Base-by-base conservation (phyloP, 2,888 invertebrate species). In the Heliconius ismenius region DNA sequence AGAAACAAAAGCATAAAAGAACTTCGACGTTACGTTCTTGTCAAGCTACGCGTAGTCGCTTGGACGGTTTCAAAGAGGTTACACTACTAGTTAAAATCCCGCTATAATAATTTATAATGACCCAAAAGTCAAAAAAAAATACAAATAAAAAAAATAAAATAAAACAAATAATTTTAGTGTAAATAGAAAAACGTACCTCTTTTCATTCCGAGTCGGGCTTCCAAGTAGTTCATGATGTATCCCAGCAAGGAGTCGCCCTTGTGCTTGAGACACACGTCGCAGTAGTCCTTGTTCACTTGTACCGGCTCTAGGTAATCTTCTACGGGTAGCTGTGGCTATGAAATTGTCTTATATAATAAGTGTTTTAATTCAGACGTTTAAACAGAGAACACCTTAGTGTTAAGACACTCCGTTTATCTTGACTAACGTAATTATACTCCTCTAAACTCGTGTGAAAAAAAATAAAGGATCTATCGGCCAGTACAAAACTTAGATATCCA, bases 251-350 rank as follows among this genome's bases (percentile, higher is more conserved):
- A 91, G 21, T 93, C 92, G 1, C 93, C 94, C 32, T 88, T 89
- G 77, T 89, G 87, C 60, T 84, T 87, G 21, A 86, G 83, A 32
- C 83, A 85, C 11, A 94, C 87, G 80, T 93, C 93, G 67, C 92
- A 91, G 80, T 94, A 94, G 68, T 93, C 92, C 63, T 88, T 89
- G 76, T 82, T 87, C 10, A 91, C 76, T 79, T 89, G 89, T 2
- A 93, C 89, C 3, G 94, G 94, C 72, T 92, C 94, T 76, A 94
- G 76, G 70, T 94, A 94, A 4, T 94, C 94, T 83, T 94, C 94
- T 4, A 94, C 93, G 4, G 87, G 87, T 3, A 91, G 49, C 18
- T 67, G 75, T n/a, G 75, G 11, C 83, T 83, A 78, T 10, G 26
- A 60, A 28, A 72, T 58, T 54, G 54, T n/a, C 32, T 70, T 1